A percentile compares a stretch with the other conserved stretches of the same genome.
phyloP scores from a whole-genome alignment of 2,797 vertebrate species.

The Pogoniulus pusillus region DNA sequence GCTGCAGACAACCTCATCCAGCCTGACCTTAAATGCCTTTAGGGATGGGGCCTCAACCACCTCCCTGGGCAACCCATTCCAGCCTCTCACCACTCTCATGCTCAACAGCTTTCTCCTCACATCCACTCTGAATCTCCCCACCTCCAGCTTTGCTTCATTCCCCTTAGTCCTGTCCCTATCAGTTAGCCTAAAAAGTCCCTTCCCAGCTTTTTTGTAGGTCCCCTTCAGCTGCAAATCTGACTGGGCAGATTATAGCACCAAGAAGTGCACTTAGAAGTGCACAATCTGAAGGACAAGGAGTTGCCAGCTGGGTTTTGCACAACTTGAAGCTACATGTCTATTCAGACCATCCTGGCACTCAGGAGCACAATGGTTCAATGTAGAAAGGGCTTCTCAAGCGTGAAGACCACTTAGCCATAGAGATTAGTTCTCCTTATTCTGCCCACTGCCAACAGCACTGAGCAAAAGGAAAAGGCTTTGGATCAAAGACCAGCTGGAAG shows the following conservation, averaged over 20 bases:
- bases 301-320: background rate
- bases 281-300: background rate
- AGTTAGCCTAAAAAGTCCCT: too few species aligned
- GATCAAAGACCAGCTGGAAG: background rate
- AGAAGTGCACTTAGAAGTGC: background rate
- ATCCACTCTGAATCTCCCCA: too few species aligned
- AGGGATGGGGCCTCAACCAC: too few species aligned
- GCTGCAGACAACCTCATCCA: too few species aligned
- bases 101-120: too few species aligned
- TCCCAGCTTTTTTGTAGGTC: too few species aligned
- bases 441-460: background rate
- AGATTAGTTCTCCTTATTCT: background rate
- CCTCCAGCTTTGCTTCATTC: too few species aligned
- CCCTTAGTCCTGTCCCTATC: too few species aligned
- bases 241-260: background rate
- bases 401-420: background rate
- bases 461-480: background rate
- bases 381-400: background rate
- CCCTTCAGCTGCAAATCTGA: background rate
- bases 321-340: background rate
- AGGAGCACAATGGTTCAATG: background rate
- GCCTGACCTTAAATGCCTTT: too few species aligned
- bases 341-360: background rate
- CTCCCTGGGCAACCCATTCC: too few species aligned
- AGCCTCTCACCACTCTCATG: too few species aligned